Evolutionary conservation across 2,888 invertebrate species (phyloP).

Genomic region (Drepanosiphum platanoidis): DNA sequence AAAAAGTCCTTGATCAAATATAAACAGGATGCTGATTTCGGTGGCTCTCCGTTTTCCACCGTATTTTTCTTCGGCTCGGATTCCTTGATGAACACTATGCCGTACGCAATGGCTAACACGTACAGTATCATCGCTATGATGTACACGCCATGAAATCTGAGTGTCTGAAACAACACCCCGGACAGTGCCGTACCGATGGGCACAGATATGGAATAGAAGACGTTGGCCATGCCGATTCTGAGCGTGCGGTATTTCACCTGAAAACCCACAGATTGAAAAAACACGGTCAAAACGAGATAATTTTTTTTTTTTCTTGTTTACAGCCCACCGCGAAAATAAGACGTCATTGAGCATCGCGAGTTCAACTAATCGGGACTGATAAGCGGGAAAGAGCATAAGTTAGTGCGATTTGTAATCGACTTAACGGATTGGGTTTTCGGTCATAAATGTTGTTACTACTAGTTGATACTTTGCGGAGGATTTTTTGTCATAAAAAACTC

Average conservation of each 20-base stretch:
- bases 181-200: slow-evolving; percentile 90
- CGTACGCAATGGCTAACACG: slow-evolving; percentile 79
- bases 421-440: no score
- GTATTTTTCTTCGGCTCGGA: slow-evolving; percentile 6
- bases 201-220: slow-evolving; percentile 87
- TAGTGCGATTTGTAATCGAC: no score
- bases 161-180: slow-evolving; percentile 73
- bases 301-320: neutral
- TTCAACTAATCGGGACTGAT: no score
- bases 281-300: neutral
- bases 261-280: neutral
- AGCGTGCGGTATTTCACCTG: slow-evolving; percentile 80
- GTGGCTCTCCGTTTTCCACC: slow-evolving; percentile 50
- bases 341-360: no score
- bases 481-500: no score
- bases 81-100: slow-evolving; percentile 78
- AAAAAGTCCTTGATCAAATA: slow-evolving; percentile 77
- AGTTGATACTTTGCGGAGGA: no score
- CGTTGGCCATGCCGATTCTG: slow-evolving; percentile 86
- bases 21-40: slow-evolving; percentile 67
- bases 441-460: no score
- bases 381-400: no score
- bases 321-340: neutral
- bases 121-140: slow-evolving; percentile 80
- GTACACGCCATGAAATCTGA: slow-evolving; percentile 80